Conservation (phyloP, 2,113 vertebrate genomes). For the Bettongia penicillata region DNA sequence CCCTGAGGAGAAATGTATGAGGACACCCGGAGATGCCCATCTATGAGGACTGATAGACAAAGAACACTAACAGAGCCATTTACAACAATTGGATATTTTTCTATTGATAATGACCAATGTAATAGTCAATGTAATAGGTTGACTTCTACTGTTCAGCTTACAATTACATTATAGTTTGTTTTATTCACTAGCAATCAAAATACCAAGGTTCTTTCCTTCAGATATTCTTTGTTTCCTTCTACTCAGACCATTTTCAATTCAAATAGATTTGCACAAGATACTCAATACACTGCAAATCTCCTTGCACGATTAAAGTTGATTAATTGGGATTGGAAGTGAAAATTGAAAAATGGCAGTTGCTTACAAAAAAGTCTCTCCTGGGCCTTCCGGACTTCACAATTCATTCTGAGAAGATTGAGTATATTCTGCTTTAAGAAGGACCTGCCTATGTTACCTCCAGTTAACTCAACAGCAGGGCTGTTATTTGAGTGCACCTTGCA, state of each 20-base stretch:
- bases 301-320: slow-evolving; percentile 79
- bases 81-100: neutral
- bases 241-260: slow-evolving; percentile 71
- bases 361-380: slow-evolving; percentile 38
- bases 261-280: slow-evolving; percentile 74
- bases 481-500: slow-evolving; percentile 44
- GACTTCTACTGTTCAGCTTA: neutral
- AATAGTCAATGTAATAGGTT: slow-evolving; percentile 25
- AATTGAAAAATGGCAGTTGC: slow-evolving; percentile 68
- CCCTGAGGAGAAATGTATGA: neutral
- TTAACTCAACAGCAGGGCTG: slow-evolving; percentile 37
- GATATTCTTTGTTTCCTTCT: slow-evolving; percentile 69
- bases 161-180: slow-evolving; percentile 9
- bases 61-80: neutral
- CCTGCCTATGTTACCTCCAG: slow-evolving; percentile 50
- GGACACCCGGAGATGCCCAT: neutral
- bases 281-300: slow-evolving; percentile 67
- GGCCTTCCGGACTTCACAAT: neutral
- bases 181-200: slow-evolving; percentile 24
- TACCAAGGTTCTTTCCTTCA: slow-evolving; percentile 21
- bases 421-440: slow-evolving; percentile 42
- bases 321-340: slow-evolving; percentile 75
- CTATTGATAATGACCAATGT: neutral
- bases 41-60: neutral
- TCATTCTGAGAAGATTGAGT: neutral